Percentiles rank a stretch among this genome's conserved stretches.
These are phyloP conservation scores for Porites lutea DNA, from an alignment of 64 coral and sea anemone genomes.

Conservation along the genomic window DNA sequence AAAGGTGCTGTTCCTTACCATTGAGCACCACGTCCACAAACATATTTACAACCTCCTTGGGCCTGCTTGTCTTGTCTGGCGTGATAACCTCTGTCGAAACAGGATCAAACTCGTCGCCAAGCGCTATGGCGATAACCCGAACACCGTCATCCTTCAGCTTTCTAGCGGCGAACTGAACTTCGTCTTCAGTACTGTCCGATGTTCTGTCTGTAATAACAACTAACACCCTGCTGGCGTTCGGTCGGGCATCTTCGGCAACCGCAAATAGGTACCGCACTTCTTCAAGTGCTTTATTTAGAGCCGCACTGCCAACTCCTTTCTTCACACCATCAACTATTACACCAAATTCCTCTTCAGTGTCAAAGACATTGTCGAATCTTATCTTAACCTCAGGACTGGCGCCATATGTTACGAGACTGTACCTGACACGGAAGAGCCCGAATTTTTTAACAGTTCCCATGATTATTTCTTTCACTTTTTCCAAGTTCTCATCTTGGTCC, in stretches of 20 bases:
- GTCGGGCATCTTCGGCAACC: slow-evolving; percentile 37
- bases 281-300: slow-evolving; percentile 43
- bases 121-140: slow-evolving; percentile 54
- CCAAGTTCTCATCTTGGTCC: slow-evolving; percentile 40
- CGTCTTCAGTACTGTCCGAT: slow-evolving; percentile 58
- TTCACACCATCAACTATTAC: slow-evolving; percentile 18
- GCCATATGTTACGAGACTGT: slow-evolving; percentile 59
- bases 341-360: slow-evolving; percentile 20
- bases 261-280: slow-evolving; percentile 38
- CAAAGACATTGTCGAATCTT: slow-evolving; percentile 32
- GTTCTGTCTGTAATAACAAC: slow-evolving; percentile 63
- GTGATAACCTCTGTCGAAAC: slow-evolving; percentile 32
- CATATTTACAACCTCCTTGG: background rate
- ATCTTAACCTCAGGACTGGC: slow-evolving; percentile 22
- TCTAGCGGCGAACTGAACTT: slow-evolving; percentile 19
- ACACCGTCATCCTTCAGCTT: slow-evolving; percentile 50
- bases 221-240: slow-evolving; percentile 35
- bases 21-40: slow-evolving; percentile 21
- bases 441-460: slow-evolving; percentile 72
- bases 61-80: slow-evolving; percentile 22
- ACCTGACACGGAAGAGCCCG: slow-evolving; percentile 45
- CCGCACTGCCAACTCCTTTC: slow-evolving; percentile 8
- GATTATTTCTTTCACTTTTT: slow-evolving; percentile 75
- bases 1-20: background rate
- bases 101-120: slow-evolving; percentile 50